A percentile compares a stretch with the other conserved stretches of the same genome.
Conservation (phyloP, 2,888 invertebrate genomes). For the Cynaeus angustus region DNA sequence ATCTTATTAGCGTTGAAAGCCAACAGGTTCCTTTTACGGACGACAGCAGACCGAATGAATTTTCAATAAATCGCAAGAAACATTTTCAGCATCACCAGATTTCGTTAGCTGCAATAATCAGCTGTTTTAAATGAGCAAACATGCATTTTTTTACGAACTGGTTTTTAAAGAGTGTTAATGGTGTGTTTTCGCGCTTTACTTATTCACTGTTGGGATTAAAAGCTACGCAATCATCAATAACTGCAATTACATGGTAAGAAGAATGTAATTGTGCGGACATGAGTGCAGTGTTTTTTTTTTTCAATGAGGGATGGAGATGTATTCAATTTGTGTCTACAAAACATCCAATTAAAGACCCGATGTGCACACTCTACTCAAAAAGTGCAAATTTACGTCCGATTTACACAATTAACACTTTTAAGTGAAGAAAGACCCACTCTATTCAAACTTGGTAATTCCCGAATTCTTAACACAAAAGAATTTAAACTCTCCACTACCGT, state of each 20-base stretch:
- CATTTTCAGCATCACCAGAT: slow-evolving; percentile 9
- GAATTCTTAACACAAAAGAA: slow-evolving; percentile 10
- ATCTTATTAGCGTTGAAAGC: slow-evolving; percentile 42
- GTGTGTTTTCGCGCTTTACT: slow-evolving; percentile 32
- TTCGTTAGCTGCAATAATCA: slow-evolving; percentile 26
- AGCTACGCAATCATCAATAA: slow-evolving; percentile 28
- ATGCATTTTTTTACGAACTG: slow-evolving; percentile 22
- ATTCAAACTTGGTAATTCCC: background rate
- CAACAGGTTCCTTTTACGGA: slow-evolving; percentile 42
- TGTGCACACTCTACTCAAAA: background rate
- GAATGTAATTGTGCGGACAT: slow-evolving; percentile 30
- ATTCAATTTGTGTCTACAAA: slow-evolving; percentile 35
- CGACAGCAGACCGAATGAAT: slow-evolving; percentile 34
- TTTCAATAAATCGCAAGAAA: slow-evolving; percentile 12
- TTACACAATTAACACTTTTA: slow-evolving; percentile 9
- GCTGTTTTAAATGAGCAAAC: slow-evolving; percentile 18
- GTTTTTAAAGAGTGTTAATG: slow-evolving; percentile 31
- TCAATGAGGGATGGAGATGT: slow-evolving; percentile 15
- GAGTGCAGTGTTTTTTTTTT: slow-evolving; percentile 3
- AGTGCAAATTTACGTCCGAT: background rate
- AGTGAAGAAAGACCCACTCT: background rate
- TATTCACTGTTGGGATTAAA: slow-evolving; percentile 20
- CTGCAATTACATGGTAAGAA: slow-evolving; percentile 32
- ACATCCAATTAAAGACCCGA: slow-evolving; percentile 29
- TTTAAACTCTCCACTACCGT: slow-evolving; percentile 14